Evolutionary conservation across 2,888 invertebrate species (phyloP).

Genomic region (Homarus gammarus): DNA sequence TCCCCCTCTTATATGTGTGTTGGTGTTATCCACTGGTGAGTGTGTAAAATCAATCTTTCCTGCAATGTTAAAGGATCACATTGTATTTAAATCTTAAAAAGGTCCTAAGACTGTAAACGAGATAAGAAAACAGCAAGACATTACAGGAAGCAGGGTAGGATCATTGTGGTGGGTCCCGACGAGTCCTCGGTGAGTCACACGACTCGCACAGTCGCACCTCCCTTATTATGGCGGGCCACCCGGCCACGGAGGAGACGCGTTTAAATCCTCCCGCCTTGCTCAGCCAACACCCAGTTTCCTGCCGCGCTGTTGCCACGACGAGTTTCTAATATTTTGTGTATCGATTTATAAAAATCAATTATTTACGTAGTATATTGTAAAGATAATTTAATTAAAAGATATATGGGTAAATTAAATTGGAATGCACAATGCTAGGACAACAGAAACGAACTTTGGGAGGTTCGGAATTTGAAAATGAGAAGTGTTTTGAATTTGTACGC

Average conservation of each 20-base stretch:
- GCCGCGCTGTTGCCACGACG: slow-evolving; percentile 50
- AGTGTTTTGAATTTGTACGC: not conserved
- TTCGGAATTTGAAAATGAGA: not conserved
- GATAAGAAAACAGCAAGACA: no score
- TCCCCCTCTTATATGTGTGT: no score
- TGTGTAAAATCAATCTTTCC: no score
- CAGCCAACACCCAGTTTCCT: slow-evolving; percentile 54
- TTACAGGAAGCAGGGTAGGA: no score
- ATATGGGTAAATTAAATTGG: not conserved
- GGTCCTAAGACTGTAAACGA: no score
- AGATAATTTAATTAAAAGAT: not conserved
- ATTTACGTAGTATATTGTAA: not conserved
- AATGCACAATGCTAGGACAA: not conserved
- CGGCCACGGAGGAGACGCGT: slow-evolving; percentile 23
- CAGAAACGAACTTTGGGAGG: not conserved
- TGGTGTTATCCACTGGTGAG: no score
- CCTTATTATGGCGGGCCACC: no score
- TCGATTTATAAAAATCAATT: not conserved
- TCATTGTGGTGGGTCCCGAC: no score
- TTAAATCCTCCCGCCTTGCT: slow-evolving; percentile 63
- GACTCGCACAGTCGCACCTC: no score
- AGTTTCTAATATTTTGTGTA: not conserved
- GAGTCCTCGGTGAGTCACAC: no score
- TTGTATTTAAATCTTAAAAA: no score
- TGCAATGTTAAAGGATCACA: no score